Base-by-base conservation (phyloP, 2,888 invertebrate genomes). In the Andrena camellia region DNA sequence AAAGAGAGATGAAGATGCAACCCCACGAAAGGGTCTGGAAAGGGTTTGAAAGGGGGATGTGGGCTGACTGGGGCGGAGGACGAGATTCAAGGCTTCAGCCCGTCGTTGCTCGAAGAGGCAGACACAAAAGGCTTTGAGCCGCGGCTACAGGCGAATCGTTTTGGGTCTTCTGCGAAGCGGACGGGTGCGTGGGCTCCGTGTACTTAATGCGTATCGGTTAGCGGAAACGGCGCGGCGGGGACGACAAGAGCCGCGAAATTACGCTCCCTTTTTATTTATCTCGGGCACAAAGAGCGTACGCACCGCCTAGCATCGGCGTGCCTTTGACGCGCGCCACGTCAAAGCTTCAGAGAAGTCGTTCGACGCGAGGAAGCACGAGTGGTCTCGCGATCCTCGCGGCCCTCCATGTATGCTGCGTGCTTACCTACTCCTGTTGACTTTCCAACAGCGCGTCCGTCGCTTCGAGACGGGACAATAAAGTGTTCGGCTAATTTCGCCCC, bases 81-180 rank as follows among this genome's bases (percentile, higher is more conserved):
- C 81, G 86, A 88, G 84, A 86, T 82, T 73, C 77, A 72, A 86
- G 76, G 80, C 60, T 72, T 57, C 52, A 26, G 54, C 33, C 57
- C 23, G 48, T 17, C 20, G 70, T 57, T 77, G 59, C 66, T 71
- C 60, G 66, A 20, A 48, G 33, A 70, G 48, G 26, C 78, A 66
- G 77, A 83, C 72, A 72, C 82, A 78, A 83, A 83, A 76, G 81
- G 78, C 78, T 86, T 88, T 86, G 83, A 85, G 50, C 35, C 67
- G 26, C 78, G 77, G 57, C 81, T 42, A 42, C 42, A 1, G 75
- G 63, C 60, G 83, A 60, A 75, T 78, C 86, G 60, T 78, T 80
- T 82, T 52, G 78, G 42, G 54, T 59, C 33, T 29, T 67, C 72
- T 60, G 64, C 67, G 54, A 59, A 66, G 72, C 66, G 57, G 50